Evolutionary conservation across 2,797 vertebrate species (phyloP).

Genomic region (Sarcophilus harrisii): DNA sequence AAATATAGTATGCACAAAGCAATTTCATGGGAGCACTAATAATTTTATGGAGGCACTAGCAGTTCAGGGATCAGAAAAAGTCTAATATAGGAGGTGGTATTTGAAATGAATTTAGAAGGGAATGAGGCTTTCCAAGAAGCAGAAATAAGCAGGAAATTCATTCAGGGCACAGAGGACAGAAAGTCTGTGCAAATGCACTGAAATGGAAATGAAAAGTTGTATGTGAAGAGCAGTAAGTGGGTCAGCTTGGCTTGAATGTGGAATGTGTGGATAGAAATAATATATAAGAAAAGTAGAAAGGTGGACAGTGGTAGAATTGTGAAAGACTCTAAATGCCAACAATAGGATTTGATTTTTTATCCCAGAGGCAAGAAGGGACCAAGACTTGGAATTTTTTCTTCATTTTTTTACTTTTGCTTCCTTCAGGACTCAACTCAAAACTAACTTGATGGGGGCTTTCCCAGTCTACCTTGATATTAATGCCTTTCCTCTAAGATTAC

Average conservation of each 20-base stretch:
- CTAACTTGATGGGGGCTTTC: background rate
- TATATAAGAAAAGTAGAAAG: background rate
- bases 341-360: background rate
- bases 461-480: background rate
- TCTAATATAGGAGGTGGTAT: background rate
- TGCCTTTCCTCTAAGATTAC: background rate
- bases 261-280: background rate
- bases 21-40: background rate
- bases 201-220: background rate
- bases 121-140: background rate
- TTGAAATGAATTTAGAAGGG: background rate
- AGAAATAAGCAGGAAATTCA: background rate
- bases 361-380: background rate
- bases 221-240: background rate
- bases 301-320: background rate
- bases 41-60: background rate
- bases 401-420: background rate
- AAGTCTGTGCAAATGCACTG: background rate
- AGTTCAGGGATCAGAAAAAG: background rate
- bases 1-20: background rate
- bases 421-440: background rate
- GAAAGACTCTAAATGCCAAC: background rate
- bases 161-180: background rate
- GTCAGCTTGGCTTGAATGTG: background rate
- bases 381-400: background rate